Conservation (phyloP, 2,113 vertebrate genomes). For the Ia io region DNA sequence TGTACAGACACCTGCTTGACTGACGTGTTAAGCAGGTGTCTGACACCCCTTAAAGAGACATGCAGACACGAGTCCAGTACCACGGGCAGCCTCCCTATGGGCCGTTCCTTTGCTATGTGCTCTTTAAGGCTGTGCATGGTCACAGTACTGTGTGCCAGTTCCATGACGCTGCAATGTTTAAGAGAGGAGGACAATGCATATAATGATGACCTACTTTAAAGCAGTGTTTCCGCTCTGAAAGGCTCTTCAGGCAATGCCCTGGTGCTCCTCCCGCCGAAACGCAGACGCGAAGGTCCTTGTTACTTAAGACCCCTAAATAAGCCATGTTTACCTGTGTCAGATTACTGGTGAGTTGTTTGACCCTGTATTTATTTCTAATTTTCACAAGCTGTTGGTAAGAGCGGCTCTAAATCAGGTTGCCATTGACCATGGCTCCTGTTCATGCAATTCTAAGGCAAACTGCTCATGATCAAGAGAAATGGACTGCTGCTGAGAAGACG, state of each 20-base stretch:
- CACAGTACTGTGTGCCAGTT: background rate
- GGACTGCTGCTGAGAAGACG: slow-evolving; percentile 39
- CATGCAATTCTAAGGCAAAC: slow-evolving; percentile 64
- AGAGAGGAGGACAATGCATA: background rate
- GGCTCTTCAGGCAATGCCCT: slow-evolving; percentile 40
- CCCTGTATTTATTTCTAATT: slow-evolving; percentile 82
- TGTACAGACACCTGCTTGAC: background rate
- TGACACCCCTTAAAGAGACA: slow-evolving; percentile 22
- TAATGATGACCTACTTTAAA: background rate
- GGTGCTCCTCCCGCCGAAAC: slow-evolving; percentile 48
- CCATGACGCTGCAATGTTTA: slow-evolving; percentile 31
- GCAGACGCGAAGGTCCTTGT: slow-evolving; percentile 55
- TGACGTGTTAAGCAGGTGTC: slow-evolving; percentile 14
- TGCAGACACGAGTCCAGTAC: slow-evolving; percentile 38
- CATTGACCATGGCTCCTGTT: slow-evolving; percentile 71
- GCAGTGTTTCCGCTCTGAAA: slow-evolving; percentile 57
- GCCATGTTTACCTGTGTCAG: slow-evolving; percentile 77
- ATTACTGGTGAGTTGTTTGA: slow-evolving; percentile 77
- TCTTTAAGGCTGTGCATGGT: background rate
- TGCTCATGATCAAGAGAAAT: slow-evolving; percentile 64
- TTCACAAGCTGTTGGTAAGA: slow-evolving; percentile 78
- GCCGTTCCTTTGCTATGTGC: background rate
- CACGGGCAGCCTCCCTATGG: background rate
- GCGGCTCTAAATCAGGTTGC: slow-evolving; percentile 77
- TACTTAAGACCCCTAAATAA: slow-evolving; percentile 78